Percentiles rank a stretch among this genome's conserved stretches.
phyloP scores from a whole-genome alignment of 2,113 vertebrate species.

The Cettia cetti region DNA sequence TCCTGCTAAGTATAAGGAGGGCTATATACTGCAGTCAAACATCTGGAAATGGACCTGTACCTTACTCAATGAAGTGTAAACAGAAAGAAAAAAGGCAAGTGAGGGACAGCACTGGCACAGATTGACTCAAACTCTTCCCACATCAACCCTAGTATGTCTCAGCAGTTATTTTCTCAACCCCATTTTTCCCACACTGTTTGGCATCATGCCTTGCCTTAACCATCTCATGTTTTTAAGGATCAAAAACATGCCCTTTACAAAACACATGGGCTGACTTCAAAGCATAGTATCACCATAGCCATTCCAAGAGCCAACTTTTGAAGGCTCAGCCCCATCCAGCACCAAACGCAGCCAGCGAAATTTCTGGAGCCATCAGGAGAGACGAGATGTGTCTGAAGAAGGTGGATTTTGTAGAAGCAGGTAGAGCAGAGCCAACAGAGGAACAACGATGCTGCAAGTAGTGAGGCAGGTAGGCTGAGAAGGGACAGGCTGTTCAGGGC shows the following conservation, averaged over 20 bases:
- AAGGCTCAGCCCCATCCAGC: not conserved
- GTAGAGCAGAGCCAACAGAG: not conserved
- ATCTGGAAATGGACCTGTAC: not conserved
- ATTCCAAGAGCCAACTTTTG: not conserved
- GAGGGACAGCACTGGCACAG: not conserved
- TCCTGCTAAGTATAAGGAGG: not conserved
- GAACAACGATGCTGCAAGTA: fast-evolving
- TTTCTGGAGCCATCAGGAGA: not conserved
- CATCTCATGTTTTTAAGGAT: not conserved
- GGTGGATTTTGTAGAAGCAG: not conserved
- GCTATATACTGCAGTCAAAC: not conserved
- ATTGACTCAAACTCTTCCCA: not conserved
- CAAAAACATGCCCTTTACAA: not conserved
- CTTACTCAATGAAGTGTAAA: not conserved
- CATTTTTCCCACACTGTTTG: not conserved
- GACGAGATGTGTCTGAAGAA: fast-evolving
- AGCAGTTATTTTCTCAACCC: not conserved
- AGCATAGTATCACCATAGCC: not conserved
- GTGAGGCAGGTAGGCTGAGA: not conserved
- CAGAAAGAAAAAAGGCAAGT: not conserved
- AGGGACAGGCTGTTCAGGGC: not conserved
- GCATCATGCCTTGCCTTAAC: not conserved
- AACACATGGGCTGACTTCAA: not conserved
- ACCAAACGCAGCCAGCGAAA: not conserved
- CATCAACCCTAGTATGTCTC: not conserved